Evolutionary conservation across 2,888 invertebrate species (phyloP).

Genomic region (Trachelus iudaicus): DNA sequence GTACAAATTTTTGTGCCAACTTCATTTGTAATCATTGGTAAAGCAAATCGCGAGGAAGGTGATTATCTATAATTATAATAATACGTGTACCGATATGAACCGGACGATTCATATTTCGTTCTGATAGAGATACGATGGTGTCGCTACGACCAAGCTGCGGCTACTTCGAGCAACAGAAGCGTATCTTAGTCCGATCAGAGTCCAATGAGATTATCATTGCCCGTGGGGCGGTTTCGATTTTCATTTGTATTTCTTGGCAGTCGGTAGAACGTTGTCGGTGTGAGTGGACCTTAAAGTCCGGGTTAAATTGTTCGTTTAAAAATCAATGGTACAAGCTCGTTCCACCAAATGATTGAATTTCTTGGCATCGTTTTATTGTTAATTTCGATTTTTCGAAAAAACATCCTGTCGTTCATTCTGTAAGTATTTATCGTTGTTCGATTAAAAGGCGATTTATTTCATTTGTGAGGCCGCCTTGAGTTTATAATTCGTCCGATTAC

Average conservation of each 20-base stretch:
- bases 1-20: background rate
- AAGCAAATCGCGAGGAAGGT: background rate
- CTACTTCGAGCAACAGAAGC: background rate
- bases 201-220: background rate
- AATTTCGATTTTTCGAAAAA: background rate
- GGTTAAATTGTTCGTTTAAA: background rate
- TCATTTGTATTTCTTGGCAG: background rate
- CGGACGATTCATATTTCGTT: background rate
- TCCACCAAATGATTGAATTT: background rate
- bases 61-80: background rate
- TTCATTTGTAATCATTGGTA: background rate
- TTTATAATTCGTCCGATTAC: background rate
- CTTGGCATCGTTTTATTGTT: background rate
- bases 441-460: background rate
- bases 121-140: background rate
- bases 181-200: constrained; percentile 1
- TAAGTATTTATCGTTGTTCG: background rate
- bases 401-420: background rate
- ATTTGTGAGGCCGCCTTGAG: background rate
- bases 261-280: background rate
- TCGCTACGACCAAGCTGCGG: background rate
- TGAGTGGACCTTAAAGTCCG: background rate
- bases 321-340: background rate
- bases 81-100: background rate
- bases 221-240: background rate